Base-by-base conservation (phyloP, 1,140 invertebrate species). In the Andrena cerasifolii region DNA sequence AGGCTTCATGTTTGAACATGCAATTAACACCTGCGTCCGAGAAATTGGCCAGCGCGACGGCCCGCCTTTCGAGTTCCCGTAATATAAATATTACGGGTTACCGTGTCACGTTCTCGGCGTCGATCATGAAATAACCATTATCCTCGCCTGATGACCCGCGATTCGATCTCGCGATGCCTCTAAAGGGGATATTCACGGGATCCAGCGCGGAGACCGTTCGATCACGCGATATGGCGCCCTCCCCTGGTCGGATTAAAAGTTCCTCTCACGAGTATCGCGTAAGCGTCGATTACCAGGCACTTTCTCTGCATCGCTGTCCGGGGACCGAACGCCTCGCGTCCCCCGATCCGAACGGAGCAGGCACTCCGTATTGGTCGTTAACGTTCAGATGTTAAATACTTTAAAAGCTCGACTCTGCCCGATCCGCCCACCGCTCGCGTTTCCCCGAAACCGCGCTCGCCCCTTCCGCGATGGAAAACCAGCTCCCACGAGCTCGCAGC, bases 191-290 rank as follows among this genome's bases (percentile, higher is more conserved):
- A 67, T 79, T 74, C 53, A 54, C 45, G 66, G 36, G 10, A 72
- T 72, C 72, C 47, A 28, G 40, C 45, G 40, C 28, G 53, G 78
- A 58, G 26, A 61, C 36, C 47, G 31, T 80, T 43, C 21, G 82
- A 72, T 80, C 83, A 26, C 56, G 70, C 54, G 78, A 79, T 73
- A 62, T 49, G 53, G 31, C 45, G 43, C 66, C 70, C 45, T 79
- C 51, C 31, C 24, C 21, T 59, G 10, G 28, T 8, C 21, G 26
- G 14, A 18, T 26, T 26, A 61, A 28, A 77, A 61, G 54, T 59
- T 74, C 72, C 68, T 84, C 83, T 78, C 83, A 85, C 82, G 78
- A 73, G 72, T 84, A 84, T 84, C 82, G 59, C 26, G 51, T 76
- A 51, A 74, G 49, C 63, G 70, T 58, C 63, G 58, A 78, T 82